Evolutionary conservation across 2,113 vertebrate species (phyloP).

Genomic region (Podarcis muralis): DNA sequence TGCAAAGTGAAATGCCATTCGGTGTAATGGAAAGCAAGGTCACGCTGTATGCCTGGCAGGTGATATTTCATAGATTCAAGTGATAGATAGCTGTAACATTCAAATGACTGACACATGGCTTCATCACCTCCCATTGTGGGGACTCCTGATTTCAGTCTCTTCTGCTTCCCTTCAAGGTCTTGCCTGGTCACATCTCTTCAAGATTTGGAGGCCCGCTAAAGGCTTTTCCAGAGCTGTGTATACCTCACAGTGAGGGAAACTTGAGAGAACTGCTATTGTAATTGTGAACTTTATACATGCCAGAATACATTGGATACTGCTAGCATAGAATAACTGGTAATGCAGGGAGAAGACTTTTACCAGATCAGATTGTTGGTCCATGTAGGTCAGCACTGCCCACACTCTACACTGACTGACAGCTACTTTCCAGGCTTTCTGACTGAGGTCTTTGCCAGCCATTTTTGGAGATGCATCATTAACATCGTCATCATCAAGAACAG

Average conservation of each 20-base stretch:
- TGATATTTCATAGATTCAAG: slow-evolving; percentile 34
- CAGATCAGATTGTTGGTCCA: no score
- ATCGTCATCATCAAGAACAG: no score
- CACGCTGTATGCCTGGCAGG: slow-evolving; percentile 35
- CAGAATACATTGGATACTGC: not conserved
- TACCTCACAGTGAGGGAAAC: not conserved
- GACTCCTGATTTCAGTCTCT: not conserved
- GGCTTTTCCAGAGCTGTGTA: not conserved
- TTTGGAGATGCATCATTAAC: no score
- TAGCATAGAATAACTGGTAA: not conserved
- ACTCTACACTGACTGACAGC: no score
- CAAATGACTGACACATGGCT: not conserved
- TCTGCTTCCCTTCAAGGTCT: not conserved
- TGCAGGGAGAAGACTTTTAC: not conserved
- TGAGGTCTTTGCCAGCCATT: no score
- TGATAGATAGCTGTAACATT: slow-evolving; percentile 39
- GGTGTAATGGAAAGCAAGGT: slow-evolving; percentile 28
- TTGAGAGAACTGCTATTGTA: not conserved
- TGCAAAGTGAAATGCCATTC: slow-evolving; percentile 58
- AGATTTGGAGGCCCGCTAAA: not conserved
- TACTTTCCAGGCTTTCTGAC: no score
- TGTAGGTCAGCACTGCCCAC: no score
- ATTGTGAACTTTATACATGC: not conserved
- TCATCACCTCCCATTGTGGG: not conserved
- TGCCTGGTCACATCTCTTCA: not conserved